Conservation (phyloP, 2,113 vertebrate species). For the Cathartes aura region DNA sequence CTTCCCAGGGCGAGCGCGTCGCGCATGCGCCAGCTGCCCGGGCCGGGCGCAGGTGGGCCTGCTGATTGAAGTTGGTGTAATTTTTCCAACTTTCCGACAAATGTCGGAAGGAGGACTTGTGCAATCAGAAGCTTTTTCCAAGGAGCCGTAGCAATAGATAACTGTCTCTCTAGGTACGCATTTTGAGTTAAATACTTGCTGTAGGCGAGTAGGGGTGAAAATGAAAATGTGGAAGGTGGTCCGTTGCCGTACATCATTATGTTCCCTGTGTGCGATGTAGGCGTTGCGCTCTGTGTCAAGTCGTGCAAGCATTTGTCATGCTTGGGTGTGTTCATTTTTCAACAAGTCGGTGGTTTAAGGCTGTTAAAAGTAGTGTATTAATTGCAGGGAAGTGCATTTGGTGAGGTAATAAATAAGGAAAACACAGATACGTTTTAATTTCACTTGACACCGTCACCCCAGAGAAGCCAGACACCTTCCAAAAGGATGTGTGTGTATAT, state of each 20-base stretch:
- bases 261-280: fast-evolving
- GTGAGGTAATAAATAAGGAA: background rate
- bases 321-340: background rate
- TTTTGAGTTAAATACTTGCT: background rate
- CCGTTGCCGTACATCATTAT: fast-evolving
- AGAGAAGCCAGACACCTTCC: background rate
- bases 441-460: background rate
- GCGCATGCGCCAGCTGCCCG: background rate
- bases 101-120: fast-evolving
- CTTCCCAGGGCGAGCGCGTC: background rate
- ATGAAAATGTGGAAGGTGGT: background rate
- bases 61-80: background rate
- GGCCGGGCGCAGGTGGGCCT: background rate
- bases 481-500: background rate
- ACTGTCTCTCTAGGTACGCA: background rate
- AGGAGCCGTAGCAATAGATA: too few species aligned
- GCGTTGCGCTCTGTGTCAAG: background rate
- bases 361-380: background rate
- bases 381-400: background rate
- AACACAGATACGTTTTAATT: background rate
- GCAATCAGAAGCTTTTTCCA: background rate
- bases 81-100: background rate
- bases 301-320: background rate
- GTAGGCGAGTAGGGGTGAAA: background rate
- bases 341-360: background rate